phyloP scores from a whole-genome alignment of 2,113 vertebrate species.

The Oncorhynchus tshawytscha region DNA sequence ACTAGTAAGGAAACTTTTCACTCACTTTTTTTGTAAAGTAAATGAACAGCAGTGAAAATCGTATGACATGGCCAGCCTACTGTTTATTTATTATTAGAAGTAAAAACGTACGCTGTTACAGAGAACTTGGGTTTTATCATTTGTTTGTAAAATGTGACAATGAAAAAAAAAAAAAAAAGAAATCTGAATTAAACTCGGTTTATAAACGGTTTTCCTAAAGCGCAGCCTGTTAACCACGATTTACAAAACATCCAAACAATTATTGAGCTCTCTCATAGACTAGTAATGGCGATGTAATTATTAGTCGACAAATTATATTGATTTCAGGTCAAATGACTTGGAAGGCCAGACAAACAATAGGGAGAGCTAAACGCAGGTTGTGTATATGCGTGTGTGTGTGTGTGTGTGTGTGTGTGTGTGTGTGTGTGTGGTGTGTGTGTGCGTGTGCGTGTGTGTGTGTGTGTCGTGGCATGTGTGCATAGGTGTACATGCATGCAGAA shows the following conservation, averaged over 20 bases:
- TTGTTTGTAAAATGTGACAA: background rate
- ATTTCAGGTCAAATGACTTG: constrained; percentile 42
- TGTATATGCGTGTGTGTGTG: background rate
- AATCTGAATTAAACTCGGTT: constrained; percentile 13
- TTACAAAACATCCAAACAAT: background rate
- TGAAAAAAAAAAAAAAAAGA: too few species aligned
- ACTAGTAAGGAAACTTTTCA: too few species aligned
- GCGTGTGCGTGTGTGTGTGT: background rate
- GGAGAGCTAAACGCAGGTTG: constrained; percentile 24
- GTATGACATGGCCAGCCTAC: background rate
- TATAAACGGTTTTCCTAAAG: background rate
- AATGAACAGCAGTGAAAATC: too few species aligned
- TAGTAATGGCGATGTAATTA: constrained; percentile 18
- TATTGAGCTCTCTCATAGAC: background rate
- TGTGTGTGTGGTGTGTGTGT: background rate
- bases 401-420: background rate
- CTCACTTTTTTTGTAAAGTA: too few species aligned
- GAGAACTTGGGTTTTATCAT: too few species aligned
- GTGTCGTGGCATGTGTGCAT: background rate
- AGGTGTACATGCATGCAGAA: background rate
- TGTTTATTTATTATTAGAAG: too few species aligned
- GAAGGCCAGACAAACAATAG: constrained; percentile 32
- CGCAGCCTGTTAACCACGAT: background rate
- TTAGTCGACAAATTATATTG: background rate
- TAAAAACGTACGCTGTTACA: too few species aligned